Conservation (phyloP, 2,797 vertebrate genomes). For the Myripristis jacobus region DNA sequence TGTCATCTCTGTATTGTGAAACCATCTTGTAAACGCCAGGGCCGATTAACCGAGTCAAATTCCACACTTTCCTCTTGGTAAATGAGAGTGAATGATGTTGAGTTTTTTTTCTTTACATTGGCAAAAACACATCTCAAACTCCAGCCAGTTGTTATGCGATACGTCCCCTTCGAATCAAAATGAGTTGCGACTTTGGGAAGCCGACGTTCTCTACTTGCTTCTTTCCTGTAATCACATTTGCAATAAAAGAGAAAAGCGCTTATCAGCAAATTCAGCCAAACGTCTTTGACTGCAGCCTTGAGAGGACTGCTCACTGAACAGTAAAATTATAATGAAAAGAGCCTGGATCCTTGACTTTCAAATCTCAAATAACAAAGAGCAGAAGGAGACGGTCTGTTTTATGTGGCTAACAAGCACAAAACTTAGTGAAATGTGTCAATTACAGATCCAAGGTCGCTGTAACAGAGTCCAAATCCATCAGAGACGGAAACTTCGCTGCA, state of each 20-base stretch:
- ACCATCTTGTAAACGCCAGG: neutral
- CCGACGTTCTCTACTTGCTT: constrained; percentile 14
- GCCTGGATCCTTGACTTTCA: constrained; percentile 15
- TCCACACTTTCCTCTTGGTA: neutral
- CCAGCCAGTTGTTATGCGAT: neutral
- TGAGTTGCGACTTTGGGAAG: constrained; percentile 9
- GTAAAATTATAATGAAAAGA: constrained; percentile 66
- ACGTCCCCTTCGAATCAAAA: neutral
- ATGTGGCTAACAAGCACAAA: constrained; percentile 57
- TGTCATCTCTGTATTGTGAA: neutral
- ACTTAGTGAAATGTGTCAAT: constrained; percentile 9
- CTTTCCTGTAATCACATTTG: constrained; percentile 25
- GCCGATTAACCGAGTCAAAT: neutral
- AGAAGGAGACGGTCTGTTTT: constrained; percentile 25
- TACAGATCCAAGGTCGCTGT: neutral
- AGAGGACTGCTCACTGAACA: constrained; percentile 55
- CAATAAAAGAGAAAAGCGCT: constrained; percentile 32
- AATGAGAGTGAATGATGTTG: constrained; percentile 16
- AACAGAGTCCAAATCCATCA: neutral
- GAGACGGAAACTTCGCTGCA: neutral
- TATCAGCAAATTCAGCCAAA: constrained; percentile 30
- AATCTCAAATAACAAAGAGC: constrained; percentile 21
- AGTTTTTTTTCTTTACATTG: neutral
- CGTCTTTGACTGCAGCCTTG: constrained; percentile 14
- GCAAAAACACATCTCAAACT: constrained; percentile 8